Evolutionary conservation across 2,888 invertebrate species (phyloP).

Genomic region (Bimastos eiseni): DNA sequence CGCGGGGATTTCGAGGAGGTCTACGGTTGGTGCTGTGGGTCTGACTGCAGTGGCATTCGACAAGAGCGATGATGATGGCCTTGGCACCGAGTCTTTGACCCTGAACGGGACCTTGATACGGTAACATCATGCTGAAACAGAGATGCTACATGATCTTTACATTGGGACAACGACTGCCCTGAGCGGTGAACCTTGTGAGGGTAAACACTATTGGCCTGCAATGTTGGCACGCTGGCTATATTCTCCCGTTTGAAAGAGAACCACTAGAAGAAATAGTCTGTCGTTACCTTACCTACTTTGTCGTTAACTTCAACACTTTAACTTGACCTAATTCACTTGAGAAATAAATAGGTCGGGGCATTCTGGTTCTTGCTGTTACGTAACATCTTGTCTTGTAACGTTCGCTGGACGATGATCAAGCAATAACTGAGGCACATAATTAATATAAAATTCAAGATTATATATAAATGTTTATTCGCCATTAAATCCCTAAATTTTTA

Average conservation of each 20-base stretch:
- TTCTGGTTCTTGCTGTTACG: background rate
- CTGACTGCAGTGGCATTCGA: background rate
- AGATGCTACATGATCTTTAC: background rate
- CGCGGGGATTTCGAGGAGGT: background rate
- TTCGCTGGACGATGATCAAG: too few species aligned
- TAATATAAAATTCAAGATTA: too few species aligned
- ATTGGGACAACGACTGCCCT: background rate
- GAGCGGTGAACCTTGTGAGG: background rate
- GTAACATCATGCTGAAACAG: background rate
- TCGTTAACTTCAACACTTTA: background rate
- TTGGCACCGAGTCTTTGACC: background rate
- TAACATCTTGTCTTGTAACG: background rate
- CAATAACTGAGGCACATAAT: too few species aligned
- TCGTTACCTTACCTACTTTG: background rate
- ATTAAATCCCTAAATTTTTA: too few species aligned
- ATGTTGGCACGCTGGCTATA: background rate
- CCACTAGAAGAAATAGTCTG: background rate
- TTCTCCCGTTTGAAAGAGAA: background rate
- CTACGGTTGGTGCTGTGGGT: background rate
- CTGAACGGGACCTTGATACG: background rate
- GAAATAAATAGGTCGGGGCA: background rate
- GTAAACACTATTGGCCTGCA: background rate
- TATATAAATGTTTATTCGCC: too few species aligned
- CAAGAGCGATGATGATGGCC: background rate
- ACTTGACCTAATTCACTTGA: constrained; percentile 7